These are phyloP conservation scores for Panurus biarmicus DNA, from an alignment of 2,113 vertebrate species.

Conservation along the genomic window DNA sequence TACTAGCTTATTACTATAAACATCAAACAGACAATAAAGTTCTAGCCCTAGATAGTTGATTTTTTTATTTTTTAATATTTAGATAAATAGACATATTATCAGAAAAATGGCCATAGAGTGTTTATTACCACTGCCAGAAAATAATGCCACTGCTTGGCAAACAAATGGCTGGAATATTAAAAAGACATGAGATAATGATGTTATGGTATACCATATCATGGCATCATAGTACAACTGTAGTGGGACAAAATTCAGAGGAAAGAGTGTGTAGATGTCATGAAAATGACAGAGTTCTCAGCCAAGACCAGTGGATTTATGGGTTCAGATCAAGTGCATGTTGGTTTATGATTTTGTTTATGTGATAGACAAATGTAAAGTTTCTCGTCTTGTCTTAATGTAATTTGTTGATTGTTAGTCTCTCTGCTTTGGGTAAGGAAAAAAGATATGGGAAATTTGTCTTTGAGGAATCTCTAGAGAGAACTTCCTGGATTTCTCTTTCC, in stretches of 20 bases:
- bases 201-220: background rate
- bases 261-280: background rate
- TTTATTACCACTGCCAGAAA: background rate
- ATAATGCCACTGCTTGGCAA: background rate
- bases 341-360: background rate
- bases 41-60: background rate
- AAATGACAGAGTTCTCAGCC: background rate
- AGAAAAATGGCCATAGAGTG: background rate
- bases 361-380: background rate
- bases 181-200: background rate
- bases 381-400: background rate
- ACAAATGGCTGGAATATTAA: background rate
- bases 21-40: background rate
- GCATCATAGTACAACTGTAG: rapidly evolving
- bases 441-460: background rate
- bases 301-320: background rate
- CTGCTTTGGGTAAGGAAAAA: background rate
- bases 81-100: background rate
- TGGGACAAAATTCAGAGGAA: background rate
- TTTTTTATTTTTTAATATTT: background rate
- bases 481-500: background rate
- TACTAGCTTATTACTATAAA: background rate
- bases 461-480: background rate
- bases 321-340: background rate
- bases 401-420: background rate